Evolutionary conservation across 2,888 invertebrate species (phyloP), one percentile per base, ranked within the genome.

Genomic region (Periphyllus acericola): DNA sequence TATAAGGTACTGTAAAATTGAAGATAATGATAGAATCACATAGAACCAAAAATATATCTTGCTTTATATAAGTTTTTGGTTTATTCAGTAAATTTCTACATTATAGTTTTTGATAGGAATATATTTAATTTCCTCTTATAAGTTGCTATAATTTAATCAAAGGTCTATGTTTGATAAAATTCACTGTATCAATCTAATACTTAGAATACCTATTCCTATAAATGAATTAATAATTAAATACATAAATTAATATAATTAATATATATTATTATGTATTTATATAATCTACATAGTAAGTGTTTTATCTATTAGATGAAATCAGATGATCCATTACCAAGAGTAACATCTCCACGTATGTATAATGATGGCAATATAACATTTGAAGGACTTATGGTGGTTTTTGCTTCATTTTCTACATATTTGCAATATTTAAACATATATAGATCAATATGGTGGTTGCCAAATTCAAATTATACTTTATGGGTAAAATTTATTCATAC

Each of bases 361-460:
- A 87, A 81, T 87, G 87, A 87, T 55, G 87, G 87, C 9, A 87
- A 87, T 71, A 66, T 98, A 80, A 93, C 95, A 83, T 98, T 98
- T 92, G 98, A 99, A 92, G 92, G 94, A 3, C 94, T 98, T 91
- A 95, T 97, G 91, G 95, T 98, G 91, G 92, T 95, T 21, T 97
- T 96, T 91, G 95, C 95, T 0, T 92, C 95, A 46, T 93, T 96
- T 75, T 95, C 96, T 0, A 95, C 96, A 36, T 95, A 95, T 86
- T 93, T 98, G 88, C 99, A 99, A 92, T 97, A 98, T 91, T 93
- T 99, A 74, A 98, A 99, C 92, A 93, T 99, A 68, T 99, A 99
- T 91, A 94, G 97, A 90, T 98, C 98, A 3, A 96, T 97, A 25
- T 99, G 98, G 98, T 99, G 99, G 99, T 92, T 99, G 84, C 97